Conservation (phyloP, 2,888 invertebrate species). For the Cerceris rybyensis region DNA sequence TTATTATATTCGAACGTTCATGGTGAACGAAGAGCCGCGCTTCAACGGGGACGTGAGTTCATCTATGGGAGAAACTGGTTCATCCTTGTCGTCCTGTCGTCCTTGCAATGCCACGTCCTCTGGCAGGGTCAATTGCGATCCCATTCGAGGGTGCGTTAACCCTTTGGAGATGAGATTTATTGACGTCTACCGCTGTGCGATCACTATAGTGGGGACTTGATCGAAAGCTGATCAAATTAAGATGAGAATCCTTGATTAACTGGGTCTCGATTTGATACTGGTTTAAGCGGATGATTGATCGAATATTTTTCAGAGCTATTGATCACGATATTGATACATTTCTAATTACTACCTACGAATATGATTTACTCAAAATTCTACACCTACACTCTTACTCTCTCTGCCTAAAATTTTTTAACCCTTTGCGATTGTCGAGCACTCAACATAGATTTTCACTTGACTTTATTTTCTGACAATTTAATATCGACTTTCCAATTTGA, state of each 20-base stretch:
- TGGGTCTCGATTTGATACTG: neutral
- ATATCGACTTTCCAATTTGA: too few species aligned
- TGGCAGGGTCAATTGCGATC: conserved; percentile 14
- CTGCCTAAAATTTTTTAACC: too few species aligned
- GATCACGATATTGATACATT: neutral
- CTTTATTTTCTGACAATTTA: too few species aligned
- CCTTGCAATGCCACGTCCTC: conserved; percentile 10
- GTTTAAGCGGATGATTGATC: neutral
- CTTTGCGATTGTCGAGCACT: too few species aligned
- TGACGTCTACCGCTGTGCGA: neutral
- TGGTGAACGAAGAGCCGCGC: neutral
- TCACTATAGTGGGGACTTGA: neutral
- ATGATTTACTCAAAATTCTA: neutral
- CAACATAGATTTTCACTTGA: too few species aligned
- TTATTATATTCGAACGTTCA: neutral
- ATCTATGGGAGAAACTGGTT: conserved; percentile 14
- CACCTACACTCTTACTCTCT: neutral
- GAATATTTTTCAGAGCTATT: too few species aligned
- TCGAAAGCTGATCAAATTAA: conserved; percentile 1
- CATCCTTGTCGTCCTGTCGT: conserved; percentile 12
- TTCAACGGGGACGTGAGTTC: conserved; percentile 1
- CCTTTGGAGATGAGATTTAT: neutral
- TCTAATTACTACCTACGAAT: neutral
- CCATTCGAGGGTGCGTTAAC: neutral
- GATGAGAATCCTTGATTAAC: neutral